Conservation (phyloP, 2,888 invertebrate genomes). For the Chromoteleia sp. region DNA sequence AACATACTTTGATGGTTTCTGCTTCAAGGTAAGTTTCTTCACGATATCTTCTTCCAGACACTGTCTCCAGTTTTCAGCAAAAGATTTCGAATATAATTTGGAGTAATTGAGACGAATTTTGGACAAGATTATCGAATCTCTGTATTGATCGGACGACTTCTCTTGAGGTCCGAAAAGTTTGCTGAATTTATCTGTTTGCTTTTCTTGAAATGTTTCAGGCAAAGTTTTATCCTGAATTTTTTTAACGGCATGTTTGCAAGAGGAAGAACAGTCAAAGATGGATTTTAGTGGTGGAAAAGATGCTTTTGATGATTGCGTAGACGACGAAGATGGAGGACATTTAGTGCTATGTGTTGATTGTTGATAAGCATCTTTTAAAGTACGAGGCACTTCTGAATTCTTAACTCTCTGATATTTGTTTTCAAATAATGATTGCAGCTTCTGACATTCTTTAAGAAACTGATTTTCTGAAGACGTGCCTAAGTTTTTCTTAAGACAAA, state of each 20-base stretch:
- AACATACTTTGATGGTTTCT: conserved; percentile 9
- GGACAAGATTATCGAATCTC: conserved; percentile 3
- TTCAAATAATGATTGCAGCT: no score
- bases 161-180: neutral
- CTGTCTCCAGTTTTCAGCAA: conserved; percentile 43
- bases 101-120: conserved; percentile 12
- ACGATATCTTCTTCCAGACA: conserved; percentile 41
- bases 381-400: no score
- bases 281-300: no score
- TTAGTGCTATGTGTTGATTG: no score
- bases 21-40: conserved; percentile 2
- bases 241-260: neutral
- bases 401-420: no score
- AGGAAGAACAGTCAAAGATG: no score
- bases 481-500: no score
- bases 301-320: no score
- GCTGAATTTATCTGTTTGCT: neutral
- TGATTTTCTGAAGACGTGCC: no score
- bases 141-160: neutral
- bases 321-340: no score
- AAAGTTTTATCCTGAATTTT: neutral
- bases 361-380: no score
- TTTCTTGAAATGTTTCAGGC: neutral
- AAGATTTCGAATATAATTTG: conserved; percentile 34
- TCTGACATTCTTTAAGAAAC: no score